phyloP scores from a whole-genome alignment of 2,797 vertebrate species.

The Valencia hispanica region DNA sequence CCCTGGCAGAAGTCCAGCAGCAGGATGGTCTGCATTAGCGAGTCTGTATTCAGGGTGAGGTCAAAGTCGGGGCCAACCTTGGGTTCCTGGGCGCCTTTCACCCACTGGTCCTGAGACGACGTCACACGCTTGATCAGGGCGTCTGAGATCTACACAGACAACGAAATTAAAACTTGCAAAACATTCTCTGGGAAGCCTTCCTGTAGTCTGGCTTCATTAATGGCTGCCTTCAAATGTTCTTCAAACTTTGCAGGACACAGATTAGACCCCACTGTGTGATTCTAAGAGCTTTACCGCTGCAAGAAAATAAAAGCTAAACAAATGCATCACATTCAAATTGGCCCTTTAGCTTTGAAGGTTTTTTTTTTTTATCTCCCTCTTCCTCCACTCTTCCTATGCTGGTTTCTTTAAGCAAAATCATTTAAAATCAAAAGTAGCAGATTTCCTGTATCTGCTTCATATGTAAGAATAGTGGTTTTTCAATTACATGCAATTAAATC shows the following conservation, averaged over 20 bases:
- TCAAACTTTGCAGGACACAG: conserved; percentile 44
- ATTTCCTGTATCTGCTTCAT: not conserved
- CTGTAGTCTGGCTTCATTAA: conserved; percentile 21
- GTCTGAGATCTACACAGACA: conserved; percentile 88
- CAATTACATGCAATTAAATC: not conserved
- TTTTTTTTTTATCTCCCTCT: not conserved
- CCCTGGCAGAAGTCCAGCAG: conserved; percentile 96
- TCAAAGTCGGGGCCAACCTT: conserved; percentile 96
- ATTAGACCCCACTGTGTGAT: conserved; percentile 19
- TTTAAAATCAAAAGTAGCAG: not conserved
- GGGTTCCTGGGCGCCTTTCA: conserved; percentile 95
- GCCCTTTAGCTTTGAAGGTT: not conserved
- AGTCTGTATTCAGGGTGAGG: conserved; percentile 91
- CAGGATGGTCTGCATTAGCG: conserved; percentile 92
- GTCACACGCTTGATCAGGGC: conserved; percentile 95
- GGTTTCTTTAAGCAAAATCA: not conserved
- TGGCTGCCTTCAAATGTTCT: conserved; percentile 35
- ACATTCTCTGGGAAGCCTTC: conserved; percentile 1
- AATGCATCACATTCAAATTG: conserved; percentile 30
- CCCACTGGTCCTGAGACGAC: conserved; percentile 97
- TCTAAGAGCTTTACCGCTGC: conserved; percentile 19
- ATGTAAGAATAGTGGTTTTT: not conserved
- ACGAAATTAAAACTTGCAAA: conserved; percentile 5
- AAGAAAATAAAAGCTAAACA: conserved; percentile 2
- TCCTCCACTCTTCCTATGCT: not conserved